Conservation (phyloP, 2,797 vertebrate genomes). For the Amazona ochrocephala region DNA sequence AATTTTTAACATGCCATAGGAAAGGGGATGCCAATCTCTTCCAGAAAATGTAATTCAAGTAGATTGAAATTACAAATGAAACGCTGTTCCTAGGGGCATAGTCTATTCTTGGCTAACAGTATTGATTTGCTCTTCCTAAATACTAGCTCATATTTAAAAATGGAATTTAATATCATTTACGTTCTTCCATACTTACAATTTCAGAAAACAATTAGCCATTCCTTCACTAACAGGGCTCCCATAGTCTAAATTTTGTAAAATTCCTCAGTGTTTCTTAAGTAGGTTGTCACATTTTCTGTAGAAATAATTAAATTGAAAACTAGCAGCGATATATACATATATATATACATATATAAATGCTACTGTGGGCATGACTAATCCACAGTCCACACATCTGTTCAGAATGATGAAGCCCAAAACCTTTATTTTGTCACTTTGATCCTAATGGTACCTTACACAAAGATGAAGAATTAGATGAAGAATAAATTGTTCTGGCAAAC, state of each 20-base stretch:
- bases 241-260: conserved; percentile 26
- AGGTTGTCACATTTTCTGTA: conserved; percentile 9
- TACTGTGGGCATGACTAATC: conserved; percentile 29
- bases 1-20: background rate
- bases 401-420: background rate
- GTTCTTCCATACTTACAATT: background rate
- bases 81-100: background rate
- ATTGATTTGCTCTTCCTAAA: background rate
- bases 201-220: conserved; percentile 15
- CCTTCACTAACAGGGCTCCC: background rate
- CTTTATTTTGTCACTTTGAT: background rate
- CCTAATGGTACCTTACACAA: background rate
- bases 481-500: background rate
- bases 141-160: background rate
- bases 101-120: background rate
- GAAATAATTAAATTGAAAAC: conserved; percentile 12
- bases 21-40: background rate
- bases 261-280: conserved; percentile 24
- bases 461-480: background rate
- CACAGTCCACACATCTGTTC: conserved; percentile 5
- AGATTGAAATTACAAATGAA: background rate
- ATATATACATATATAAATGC: background rate
- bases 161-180: background rate
- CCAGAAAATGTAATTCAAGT: background rate
- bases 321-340: background rate